Evolutionary conservation across 2,797 vertebrate genomes (phyloP).

Genomic region (Rhincodon typus): DNA sequence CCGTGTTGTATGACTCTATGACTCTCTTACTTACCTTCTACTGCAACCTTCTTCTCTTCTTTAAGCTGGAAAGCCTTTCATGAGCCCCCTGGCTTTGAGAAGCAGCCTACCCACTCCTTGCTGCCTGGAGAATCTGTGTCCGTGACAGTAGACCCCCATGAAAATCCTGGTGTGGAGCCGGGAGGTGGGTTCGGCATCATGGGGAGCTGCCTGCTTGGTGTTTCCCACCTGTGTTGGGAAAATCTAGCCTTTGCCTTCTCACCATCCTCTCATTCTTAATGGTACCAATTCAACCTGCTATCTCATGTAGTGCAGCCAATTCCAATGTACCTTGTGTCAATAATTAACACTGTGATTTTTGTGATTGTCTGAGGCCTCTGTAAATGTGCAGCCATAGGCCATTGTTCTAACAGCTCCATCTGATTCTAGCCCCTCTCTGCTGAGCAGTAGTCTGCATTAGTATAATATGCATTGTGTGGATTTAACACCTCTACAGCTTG

Average conservation of each 20-base stretch:
- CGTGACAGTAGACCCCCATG: too few relatives aligned
- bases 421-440: not conserved
- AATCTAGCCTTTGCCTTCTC: not conserved
- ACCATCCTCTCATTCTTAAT: not conserved
- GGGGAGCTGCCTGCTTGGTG: too few relatives aligned
- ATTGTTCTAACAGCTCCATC: not conserved
- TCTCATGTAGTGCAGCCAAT: not conserved
- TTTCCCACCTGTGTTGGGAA: too few relatives aligned
- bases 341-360: not conserved
- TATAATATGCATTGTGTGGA: not conserved
- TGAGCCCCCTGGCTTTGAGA: too few relatives aligned
- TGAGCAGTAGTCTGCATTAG: not conserved
- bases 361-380: not conserved
- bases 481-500: not conserved
- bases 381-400: not conserved
- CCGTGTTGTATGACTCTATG: too few relatives aligned
- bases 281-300: not conserved
- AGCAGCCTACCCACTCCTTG: too few relatives aligned
- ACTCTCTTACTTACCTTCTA: too few relatives aligned
- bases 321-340: not conserved
- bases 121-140: too few relatives aligned
- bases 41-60: too few relatives aligned
- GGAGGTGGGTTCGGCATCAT: too few relatives aligned
- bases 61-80: too few relatives aligned
- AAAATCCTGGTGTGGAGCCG: too few relatives aligned